Percentiles rank a stretch among this genome's conserved stretches.
phyloP scores from a whole-genome alignment of 2,888 invertebrate species.

The Drosophila phalerata region DNA sequence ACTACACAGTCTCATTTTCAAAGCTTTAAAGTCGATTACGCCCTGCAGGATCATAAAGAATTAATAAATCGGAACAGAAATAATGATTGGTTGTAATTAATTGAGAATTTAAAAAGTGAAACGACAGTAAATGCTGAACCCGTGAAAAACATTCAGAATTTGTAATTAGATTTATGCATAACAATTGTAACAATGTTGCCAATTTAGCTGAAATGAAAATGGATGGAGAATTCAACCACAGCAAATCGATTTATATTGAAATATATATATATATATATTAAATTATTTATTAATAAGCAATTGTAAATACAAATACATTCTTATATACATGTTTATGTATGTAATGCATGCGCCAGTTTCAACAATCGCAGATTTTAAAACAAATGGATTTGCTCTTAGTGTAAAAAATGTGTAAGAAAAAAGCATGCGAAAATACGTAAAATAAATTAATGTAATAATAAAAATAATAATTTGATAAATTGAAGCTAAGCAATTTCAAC shows the following conservation, averaged over 20 bases:
- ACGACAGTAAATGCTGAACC: constrained; percentile 10
- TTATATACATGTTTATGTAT: constrained; percentile 39
- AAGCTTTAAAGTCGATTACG: constrained; percentile 9
- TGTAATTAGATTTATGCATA: constrained; percentile 39
- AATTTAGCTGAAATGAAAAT: constrained; percentile 60
- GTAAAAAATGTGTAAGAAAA: constrained; percentile 49
- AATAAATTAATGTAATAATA: constrained; percentile 22
- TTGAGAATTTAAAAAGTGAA: constrained; percentile 52
- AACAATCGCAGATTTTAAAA: constrained; percentile 55
- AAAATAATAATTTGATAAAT: constrained; percentile 47
- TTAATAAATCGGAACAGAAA: constrained; percentile 19
- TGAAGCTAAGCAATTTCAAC: constrained; percentile 57
- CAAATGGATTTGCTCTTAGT: constrained; percentile 61
- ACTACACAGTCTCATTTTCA: background rate
- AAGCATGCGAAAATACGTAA: constrained; percentile 58
- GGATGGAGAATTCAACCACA: constrained; percentile 30
- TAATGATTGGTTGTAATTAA: constrained; percentile 73
- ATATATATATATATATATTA: constrained; percentile 43
- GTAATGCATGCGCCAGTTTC: constrained; percentile 57
- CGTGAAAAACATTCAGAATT: constrained; percentile 36
- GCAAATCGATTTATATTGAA: constrained; percentile 48
- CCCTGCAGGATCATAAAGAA: constrained; percentile 32
- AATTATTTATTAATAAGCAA: constrained; percentile 67
- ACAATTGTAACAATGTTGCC: constrained; percentile 70
- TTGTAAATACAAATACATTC: constrained; percentile 49